Conservation (phyloP, 2,113 vertebrate genomes). For the Cavia aperea region DNA sequence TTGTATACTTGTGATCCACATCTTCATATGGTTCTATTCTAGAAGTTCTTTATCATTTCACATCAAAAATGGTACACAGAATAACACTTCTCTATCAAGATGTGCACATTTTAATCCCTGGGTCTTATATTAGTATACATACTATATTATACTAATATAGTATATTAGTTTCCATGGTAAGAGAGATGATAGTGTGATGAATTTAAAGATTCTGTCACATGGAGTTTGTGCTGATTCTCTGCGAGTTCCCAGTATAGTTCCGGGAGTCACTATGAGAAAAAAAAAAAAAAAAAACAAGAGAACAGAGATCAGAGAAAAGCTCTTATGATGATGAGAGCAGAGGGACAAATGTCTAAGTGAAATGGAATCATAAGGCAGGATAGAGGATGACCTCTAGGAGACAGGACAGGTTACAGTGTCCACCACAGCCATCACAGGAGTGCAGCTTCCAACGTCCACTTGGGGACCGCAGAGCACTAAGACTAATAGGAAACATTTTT, state of each 20-base stretch:
- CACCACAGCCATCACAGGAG: neutral
- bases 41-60: neutral
- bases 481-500: neutral
- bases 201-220: neutral
- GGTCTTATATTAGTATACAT: neutral
- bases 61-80: neutral
- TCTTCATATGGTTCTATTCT: fast-evolving
- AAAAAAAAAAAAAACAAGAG: neutral
- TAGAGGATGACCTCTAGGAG: too few species aligned
- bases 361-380: neutral
- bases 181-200: neutral
- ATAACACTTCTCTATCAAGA: fast-evolving
- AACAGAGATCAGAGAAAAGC: neutral
- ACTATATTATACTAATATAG: neutral
- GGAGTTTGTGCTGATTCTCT: neutral
- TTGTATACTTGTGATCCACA: neutral
- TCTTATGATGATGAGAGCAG: neutral
- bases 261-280: neutral
- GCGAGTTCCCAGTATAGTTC: neutral
- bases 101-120: neutral
- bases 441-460: neutral
- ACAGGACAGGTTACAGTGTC: neutral
- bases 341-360: neutral
- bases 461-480: neutral
- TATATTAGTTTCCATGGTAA: neutral